Percentiles rank a stretch among this genome's conserved stretches.
Evolutionary conservation across 1,140 invertebrate species (phyloP).

Genomic region (Lerema accius): DNA sequence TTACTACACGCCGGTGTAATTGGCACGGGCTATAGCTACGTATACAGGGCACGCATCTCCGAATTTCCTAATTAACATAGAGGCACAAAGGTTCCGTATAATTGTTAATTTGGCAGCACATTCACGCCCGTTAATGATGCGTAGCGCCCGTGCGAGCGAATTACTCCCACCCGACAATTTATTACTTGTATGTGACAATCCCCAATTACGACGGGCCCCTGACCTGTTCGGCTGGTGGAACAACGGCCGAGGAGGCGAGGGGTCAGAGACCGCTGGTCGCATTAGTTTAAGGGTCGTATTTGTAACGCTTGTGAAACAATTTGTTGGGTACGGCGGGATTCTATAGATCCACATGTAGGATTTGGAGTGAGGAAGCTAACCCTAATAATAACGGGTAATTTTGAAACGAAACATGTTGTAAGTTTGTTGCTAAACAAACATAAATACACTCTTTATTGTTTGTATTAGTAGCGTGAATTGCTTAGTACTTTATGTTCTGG

Average conservation of each 20-base stretch:
- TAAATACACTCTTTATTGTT: slow-evolving; percentile 1
- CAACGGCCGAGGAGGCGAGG: neutral
- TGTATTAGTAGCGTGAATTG: slow-evolving; percentile 1
- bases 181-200: slow-evolving; percentile 68
- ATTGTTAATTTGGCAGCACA: slow-evolving; percentile 79
- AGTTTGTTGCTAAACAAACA: slow-evolving; percentile 7
- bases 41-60: slow-evolving; percentile 39
- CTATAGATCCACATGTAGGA: slow-evolving; percentile 41
- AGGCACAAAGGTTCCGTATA: slow-evolving; percentile 66
- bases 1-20: slow-evolving; percentile 41
- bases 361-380: slow-evolving; percentile 47
- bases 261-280: slow-evolving; percentile 49
- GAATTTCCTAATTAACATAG: slow-evolving; percentile 77
- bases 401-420: slow-evolving; percentile 35
- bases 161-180: slow-evolving; percentile 68
- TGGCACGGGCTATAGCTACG: slow-evolving; percentile 35
- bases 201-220: slow-evolving; percentile 43
- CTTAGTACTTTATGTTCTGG: too few relatives aligned
- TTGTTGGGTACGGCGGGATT: slow-evolving; percentile 52
- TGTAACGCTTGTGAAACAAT: slow-evolving; percentile 68
- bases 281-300: slow-evolving; percentile 66
- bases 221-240: slow-evolving; percentile 6
- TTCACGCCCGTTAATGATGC: slow-evolving; percentile 72
- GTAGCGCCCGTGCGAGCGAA: slow-evolving; percentile 62
- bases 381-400: slow-evolving; percentile 44